Base-by-base conservation (phyloP, 2,113 vertebrate species). In the Agapornis roseicollis region DNA sequence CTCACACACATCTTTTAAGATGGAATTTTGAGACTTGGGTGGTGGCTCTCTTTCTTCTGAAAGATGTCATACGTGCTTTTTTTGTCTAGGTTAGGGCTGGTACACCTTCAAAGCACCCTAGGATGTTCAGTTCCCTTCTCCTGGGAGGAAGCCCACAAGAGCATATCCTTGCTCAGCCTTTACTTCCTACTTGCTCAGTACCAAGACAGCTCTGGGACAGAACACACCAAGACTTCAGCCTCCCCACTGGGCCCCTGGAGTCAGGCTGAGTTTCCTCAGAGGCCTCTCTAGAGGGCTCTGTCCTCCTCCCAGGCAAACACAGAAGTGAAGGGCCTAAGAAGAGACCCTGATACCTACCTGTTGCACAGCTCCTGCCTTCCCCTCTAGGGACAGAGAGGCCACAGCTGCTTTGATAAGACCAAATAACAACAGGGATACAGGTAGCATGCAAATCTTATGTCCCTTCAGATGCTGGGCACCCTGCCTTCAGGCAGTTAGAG, bases 31-130 rank as follows among this genome's bases (percentile, higher is more conserved):
- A 77, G 33, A 49, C 58, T 80, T 0, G 0, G 58, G 28, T 90
- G n/a, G 25, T 85, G 58, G 37, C 23, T 89, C 1, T n/a, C 4
- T 0, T 64, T 39, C 69, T 78, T 66, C 15, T 8, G 8, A 81
- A 65, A 13, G 27, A 17, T 41, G 16, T 44, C 14, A 3, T 2
- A 1, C n/a, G 78, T 28, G 4, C 7, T 53, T 56, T 66, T 17
- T 86, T 5, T 49, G 0, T n/a, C n/a, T n/a, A n/a, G 0, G 41
- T n/a, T n/a, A n/a, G 35, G 44, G 11, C 15, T 41, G 27, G 47
- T 60, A 63, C 28, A 27, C 20, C 39, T 60, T 56, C 14, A 65
- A 44, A 77, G 24, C 39, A 55, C 35, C 12, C 7, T 25, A 7
- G 33, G 47, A 17, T 24, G 33, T 20, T 60, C 0, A 2, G 37